Conservation (phyloP, 2,797 vertebrate genomes). For the Galagoides demidoff region DNA sequence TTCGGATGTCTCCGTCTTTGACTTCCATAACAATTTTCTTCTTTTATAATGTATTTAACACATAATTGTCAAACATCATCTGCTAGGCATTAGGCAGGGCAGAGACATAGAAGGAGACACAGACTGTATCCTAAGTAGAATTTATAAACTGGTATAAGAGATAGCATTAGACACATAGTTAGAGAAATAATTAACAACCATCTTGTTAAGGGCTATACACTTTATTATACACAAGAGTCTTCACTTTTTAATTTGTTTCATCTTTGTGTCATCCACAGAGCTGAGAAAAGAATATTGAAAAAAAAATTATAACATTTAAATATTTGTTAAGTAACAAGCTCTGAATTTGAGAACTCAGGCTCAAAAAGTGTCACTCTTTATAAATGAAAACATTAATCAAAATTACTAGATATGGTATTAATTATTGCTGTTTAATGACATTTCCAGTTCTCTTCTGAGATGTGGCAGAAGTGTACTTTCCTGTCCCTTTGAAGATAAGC, state of each 20-base stretch:
- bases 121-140: not conserved
- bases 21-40: not conserved
- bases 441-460: not conserved
- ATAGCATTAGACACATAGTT: not conserved
- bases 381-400: slow-evolving; percentile 28
- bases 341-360: not conserved
- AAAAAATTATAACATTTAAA: not conserved
- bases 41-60: not conserved
- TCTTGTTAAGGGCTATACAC: not conserved
- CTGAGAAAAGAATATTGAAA: not conserved
- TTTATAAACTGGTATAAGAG: not conserved
- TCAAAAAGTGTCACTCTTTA: not conserved
- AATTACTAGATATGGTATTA: not conserved
- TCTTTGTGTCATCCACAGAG: not conserved
- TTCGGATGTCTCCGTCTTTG: not conserved
- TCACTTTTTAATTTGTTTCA: not conserved
- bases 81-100: not conserved
- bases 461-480: not conserved
- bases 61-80: not conserved
- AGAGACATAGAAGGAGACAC: not conserved
- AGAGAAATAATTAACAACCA: slow-evolving; percentile 7
- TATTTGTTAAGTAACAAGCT: not conserved
- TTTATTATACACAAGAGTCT: not conserved
- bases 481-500: not conserved
- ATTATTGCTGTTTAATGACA: not conserved